Evolutionary conservation across 35 echinoderm and acorn worm genomes (phyloP).

Genomic region (Amphiura filiformis): DNA sequence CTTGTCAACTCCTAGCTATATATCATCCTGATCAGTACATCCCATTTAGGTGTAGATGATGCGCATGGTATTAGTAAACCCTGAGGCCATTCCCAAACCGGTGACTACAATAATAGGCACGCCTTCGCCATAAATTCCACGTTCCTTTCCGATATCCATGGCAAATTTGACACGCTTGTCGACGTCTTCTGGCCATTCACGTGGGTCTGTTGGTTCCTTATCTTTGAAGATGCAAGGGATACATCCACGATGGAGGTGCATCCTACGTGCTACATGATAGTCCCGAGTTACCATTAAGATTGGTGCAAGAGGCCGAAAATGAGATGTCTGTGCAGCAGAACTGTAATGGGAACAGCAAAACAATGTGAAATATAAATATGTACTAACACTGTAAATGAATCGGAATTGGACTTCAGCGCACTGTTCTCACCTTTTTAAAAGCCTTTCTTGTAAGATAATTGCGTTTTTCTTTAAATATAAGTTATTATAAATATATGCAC

Average conservation of each 20-base stretch:
- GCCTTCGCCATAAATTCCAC: slow-evolving; percentile 57
- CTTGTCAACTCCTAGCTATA: no score
- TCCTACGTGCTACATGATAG: slow-evolving; percentile 44
- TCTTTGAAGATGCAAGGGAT: slow-evolving; percentile 51
- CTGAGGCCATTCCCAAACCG: slow-evolving; percentile 64
- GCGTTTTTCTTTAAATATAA: no score
- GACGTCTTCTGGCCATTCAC: slow-evolving; percentile 73
- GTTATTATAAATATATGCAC: no score
- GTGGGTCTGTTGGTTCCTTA: slow-evolving; percentile 44
- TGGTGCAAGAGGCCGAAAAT: slow-evolving; percentile 75
- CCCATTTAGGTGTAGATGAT: slow-evolving; percentile 55
- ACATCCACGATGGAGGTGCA: slow-evolving; percentile 75
- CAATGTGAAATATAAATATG: no score
- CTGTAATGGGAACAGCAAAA: slow-evolving; percentile 36
- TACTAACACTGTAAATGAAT: no score
- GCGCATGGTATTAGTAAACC: slow-evolving; percentile 89
- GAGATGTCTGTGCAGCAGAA: slow-evolving; percentile 66
- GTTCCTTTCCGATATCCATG: slow-evolving; percentile 55
- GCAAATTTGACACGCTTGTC: slow-evolving; percentile 76
- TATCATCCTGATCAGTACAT: no score
- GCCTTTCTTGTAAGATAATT: no score
- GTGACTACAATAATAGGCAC: slow-evolving; percentile 75
- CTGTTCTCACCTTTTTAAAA: no score
- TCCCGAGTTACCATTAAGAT: no score
- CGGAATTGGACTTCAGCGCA: no score